Conservation (phyloP, 2,113 vertebrate species). For the Aphelocoma coerulescens region DNA sequence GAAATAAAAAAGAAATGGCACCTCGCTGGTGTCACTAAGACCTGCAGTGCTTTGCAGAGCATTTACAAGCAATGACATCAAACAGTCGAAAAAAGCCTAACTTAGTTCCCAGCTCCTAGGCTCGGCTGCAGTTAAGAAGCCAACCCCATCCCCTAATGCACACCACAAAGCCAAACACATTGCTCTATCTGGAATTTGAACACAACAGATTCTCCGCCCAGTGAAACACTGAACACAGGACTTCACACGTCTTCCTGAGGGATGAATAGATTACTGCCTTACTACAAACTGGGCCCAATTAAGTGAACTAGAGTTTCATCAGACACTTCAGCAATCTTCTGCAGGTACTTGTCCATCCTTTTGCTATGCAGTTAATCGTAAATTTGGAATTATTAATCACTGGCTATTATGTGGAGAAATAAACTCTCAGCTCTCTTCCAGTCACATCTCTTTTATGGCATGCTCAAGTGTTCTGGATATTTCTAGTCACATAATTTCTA, state of each 20-base stretch:
- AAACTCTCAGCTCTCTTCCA: background rate
- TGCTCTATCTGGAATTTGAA: background rate
- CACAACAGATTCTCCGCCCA: background rate
- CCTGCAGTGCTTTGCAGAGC: background rate
- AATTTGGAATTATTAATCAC: background rate
- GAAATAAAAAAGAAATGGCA: background rate
- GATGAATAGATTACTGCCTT: background rate
- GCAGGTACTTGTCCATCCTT: background rate
- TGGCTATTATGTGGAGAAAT: background rate
- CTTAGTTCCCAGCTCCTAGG: background rate
- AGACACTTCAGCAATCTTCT: background rate
- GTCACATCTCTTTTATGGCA: background rate
- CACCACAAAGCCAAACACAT: background rate
- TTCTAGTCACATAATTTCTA: slow-evolving; percentile 16
- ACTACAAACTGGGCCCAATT: background rate
- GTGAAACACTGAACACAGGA: background rate
- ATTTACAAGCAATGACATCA: background rate
- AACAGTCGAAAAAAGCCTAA: background rate
- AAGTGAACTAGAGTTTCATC: background rate
- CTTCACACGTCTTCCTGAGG: background rate
- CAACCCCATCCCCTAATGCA: background rate
- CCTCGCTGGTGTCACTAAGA: background rate
- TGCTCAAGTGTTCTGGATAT: background rate
- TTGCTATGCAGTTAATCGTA: background rate
- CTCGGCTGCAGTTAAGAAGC: background rate